A percentile compares a stretch with the other conserved stretches of the same genome.
These are phyloP conservation scores for Cephalopholis sonnerati DNA, from an alignment of 2,113 vertebrate species.

Conservation along the genomic window DNA sequence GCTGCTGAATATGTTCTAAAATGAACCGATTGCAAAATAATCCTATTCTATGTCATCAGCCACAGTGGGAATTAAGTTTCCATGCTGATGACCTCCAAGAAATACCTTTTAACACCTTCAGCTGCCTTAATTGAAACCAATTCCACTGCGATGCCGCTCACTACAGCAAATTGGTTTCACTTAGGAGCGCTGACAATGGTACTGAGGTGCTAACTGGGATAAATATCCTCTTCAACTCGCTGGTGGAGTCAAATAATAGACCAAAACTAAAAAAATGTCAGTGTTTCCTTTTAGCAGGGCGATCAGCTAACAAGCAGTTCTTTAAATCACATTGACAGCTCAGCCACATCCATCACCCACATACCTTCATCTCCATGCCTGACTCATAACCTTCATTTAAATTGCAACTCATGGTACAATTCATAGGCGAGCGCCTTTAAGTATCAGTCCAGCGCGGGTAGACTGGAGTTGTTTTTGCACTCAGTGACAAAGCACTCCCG, in stretches of 20 bases:
- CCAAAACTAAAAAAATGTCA: slow-evolving; percentile 2
- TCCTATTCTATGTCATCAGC: background rate
- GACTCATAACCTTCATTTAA: slow-evolving; percentile 32
- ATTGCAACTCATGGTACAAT: background rate
- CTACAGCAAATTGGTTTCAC: slow-evolving; percentile 35
- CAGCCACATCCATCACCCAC: slow-evolving; percentile 7
- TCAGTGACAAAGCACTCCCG: slow-evolving; percentile 58
- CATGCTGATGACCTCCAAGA: background rate
- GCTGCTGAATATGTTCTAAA: background rate
- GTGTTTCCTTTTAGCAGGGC: slow-evolving; percentile 7
- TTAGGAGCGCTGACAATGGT: background rate
- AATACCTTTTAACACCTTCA: background rate
- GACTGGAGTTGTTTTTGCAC: slow-evolving; percentile 42
- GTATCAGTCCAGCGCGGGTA: background rate
- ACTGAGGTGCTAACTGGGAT: background rate
- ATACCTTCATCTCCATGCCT: background rate
- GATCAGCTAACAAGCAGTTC: background rate
- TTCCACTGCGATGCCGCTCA: background rate
- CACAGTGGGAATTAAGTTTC: background rate
- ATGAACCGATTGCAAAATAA: background rate
- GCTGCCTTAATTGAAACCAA: slow-evolving; percentile 33
- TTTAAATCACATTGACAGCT: background rate
- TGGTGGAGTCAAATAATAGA: slow-evolving; percentile 12
- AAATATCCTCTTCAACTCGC: background rate
- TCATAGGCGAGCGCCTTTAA: background rate